A percentile compares a stretch with the other conserved stretches of the same genome.
These are phyloP conservation scores for Macaca mulatta DNA, from an alignment of 2,113 vertebrate genomes.

Conservation along the genomic window DNA sequence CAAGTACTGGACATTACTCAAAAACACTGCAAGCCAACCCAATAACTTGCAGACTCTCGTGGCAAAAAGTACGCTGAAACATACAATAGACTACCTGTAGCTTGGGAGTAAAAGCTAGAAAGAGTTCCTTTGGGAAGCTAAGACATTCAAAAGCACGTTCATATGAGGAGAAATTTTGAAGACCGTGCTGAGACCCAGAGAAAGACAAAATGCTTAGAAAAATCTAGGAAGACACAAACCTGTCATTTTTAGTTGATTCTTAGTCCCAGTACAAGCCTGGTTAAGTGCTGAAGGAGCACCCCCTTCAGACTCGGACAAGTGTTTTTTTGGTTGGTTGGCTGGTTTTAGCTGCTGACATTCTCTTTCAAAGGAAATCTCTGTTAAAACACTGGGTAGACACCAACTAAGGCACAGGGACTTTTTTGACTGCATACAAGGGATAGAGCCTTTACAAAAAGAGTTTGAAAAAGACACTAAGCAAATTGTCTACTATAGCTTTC, in stretches of 20 bases:
- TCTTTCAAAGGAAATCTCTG: neutral
- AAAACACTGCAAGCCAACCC: neutral
- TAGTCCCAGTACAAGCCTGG: too few species aligned
- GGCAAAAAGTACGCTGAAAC: neutral
- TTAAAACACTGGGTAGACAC: neutral
- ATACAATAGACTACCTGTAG: neutral
- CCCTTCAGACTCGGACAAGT: accelerated
- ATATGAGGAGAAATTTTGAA: neutral
- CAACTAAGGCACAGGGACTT: neutral
- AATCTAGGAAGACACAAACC: neutral
- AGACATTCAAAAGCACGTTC: neutral
- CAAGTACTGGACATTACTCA: neutral
- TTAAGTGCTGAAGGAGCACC: neutral
- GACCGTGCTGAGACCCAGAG: neutral
- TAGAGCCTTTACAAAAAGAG: neutral
- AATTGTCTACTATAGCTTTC: neutral
- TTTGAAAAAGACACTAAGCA: neutral
- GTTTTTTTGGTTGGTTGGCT: neutral
- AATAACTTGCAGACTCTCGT: neutral
- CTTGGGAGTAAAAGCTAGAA: neutral
- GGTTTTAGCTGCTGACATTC: neutral
- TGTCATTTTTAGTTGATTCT: accelerated
- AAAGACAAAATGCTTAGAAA: neutral
- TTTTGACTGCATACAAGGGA: neutral
- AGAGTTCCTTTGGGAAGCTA: neutral